Conservation (phyloP, 2,888 invertebrate genomes). For the Pristionchus maxplancki region DNA sequence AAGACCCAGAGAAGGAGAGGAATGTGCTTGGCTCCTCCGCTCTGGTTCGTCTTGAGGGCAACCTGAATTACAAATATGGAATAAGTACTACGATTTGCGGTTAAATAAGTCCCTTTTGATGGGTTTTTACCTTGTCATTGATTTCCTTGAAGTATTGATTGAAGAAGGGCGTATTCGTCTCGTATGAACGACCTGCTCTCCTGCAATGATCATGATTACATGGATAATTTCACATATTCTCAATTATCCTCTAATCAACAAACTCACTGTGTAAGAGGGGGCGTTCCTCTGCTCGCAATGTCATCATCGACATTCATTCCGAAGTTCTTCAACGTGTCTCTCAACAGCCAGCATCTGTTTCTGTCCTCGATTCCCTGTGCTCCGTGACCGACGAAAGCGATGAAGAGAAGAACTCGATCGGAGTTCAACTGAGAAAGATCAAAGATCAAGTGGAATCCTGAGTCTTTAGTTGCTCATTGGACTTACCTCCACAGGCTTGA, state of each 20-base stretch:
- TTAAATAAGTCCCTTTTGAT: neutral
- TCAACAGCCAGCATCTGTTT: neutral
- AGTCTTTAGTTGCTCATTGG: too few species aligned
- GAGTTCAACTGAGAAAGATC: neutral
- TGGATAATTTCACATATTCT: neutral
- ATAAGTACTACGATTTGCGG: neutral
- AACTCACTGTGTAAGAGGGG: neutral
- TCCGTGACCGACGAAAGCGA: neutral
- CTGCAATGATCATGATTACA: neutral
- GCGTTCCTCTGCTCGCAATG: neutral
- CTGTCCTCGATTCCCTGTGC: neutral
- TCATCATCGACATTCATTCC: slow-evolving; percentile 15
- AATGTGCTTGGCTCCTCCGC: neutral
- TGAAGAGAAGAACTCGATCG: neutral
- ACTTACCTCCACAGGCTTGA: neutral
- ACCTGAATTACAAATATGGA: neutral
- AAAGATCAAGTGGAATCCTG: neutral
- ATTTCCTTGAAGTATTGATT: neutral
- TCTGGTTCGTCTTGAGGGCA: neutral
- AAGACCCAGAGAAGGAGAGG: slow-evolving; percentile 33
- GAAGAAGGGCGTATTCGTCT: neutral
- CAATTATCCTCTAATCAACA: neutral
- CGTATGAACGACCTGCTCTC: neutral
- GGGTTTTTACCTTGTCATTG: neutral
- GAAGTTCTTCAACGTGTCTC: neutral